Evolutionary conservation across 2,113 vertebrate species (phyloP), one percentile per base, ranked within the genome.

Genomic region (Pelecanoides urinatrix): DNA sequence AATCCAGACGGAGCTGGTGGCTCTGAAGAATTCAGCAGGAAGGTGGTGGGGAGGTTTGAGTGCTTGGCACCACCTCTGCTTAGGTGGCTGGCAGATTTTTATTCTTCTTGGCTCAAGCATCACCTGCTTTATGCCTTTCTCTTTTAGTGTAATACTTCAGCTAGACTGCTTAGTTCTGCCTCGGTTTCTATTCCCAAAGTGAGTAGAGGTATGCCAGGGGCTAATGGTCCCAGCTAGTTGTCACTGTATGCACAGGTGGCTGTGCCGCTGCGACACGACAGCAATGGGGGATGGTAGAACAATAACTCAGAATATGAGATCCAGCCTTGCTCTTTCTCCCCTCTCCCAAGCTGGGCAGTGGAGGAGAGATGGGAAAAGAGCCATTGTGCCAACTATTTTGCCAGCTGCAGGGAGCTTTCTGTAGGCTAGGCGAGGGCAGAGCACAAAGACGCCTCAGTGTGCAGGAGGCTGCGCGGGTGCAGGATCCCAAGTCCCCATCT

Each of bases 361-460:
- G n/a, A 86, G 34, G 18, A 61, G 83, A 80, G 82, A 59, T 34
- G 52, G 47, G 49, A 56, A 38, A 80, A 84, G 16, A 62, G 50
- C 49, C 45, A 4, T 42, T 61, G 12, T 55, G 18, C 40, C 47
- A 84, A 38, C 6, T 80, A 8, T 70, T 63, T 58, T 90, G 61
- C 34, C 52, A 86, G 63, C 61, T 95, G 61, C 26, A 71, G 36
- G 36, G 56, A 75, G 11, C 5, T 84, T 85, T 92, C 45, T 86
- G 72, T 55, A 70, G 81, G 59, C 32, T 34, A 76, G 26, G 44
- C 26, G 0, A 90, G 55, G 61, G 56, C 40, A 92, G 66, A 86
- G 62, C 40, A 95, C 91, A 96, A 94, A 97, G 83, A 72, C 0
- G 19, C 34, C 44, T 92, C 66, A 84, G 83, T 87, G 32, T 72